Base-by-base conservation (phyloP, 92 coral and sea anemone genomes). In the Palythoa heliodiscus region DNA sequence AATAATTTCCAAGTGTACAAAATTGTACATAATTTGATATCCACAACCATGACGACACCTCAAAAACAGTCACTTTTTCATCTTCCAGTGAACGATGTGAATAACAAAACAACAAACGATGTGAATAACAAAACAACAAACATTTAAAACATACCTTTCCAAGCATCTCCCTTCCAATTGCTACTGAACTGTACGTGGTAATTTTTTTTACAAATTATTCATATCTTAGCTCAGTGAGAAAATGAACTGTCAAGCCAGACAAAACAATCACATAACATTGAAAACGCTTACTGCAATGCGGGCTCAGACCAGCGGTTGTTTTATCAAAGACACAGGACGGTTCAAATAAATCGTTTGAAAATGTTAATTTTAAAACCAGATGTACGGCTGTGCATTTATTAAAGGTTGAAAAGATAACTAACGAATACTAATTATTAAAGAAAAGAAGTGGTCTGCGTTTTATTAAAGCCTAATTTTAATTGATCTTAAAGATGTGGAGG, bases 101-200 rank as follows among this genome's bases (percentile, higher is more conserved):
- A 50, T 75, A 54, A 20, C 40, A 17, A n/a, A 77, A 71, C 23
- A 13, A 78, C 74, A 70, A 63, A 79, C 11, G n/a, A n/a, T n/a
- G n/a, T n/a, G n/a, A n/a, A n/a, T 53, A 43, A 79, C 40, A 17
- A n/a, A 77, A 71, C 23, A 13, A 78, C 74, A 70, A 63, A 79
- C 11, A 47, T n/a, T 63, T 40, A 57, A 78, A 76, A 43, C 95
- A 83, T 88, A 94, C 98, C 95, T 94, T 90, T 72, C 92, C 93
- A 66, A 95, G 92, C 98, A 94, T 94, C 73, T 79, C 83, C 19
- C 50, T 77, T 22, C 58, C 69, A 75, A 53, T 76, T 82, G 85
- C 55, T 54, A 58, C 40, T 19, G 63, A 58, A 43, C 43, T 25
- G 73, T 69, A 61, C 55, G n/a, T 29, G 54, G 53, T 39, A 63